phyloP scores from a whole-genome alignment of 2,888 invertebrate species.

The Byasa hedistus region DNA sequence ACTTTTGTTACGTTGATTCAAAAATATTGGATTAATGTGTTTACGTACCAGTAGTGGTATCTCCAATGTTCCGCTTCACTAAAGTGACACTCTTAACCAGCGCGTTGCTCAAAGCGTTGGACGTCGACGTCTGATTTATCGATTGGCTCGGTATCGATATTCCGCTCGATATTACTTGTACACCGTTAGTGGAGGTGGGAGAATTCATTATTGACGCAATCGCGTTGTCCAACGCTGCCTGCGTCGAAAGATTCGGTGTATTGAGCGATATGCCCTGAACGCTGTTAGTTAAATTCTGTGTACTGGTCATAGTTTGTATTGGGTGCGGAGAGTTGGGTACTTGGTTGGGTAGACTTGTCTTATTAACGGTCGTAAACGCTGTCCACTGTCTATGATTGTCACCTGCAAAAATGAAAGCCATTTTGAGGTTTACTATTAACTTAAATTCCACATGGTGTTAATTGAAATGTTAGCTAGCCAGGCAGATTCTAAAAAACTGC shows the following conservation, averaged over 20 bases:
- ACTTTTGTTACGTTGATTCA: not conserved
- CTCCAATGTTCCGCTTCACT: constrained; percentile 64
- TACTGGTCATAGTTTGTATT: constrained; percentile 46
- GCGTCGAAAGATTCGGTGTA: constrained; percentile 56
- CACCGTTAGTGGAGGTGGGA: constrained; percentile 54
- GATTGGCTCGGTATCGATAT: constrained; percentile 50
- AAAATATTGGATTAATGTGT: not conserved
- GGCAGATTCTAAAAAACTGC: too few species aligned
- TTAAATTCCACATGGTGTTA: too few species aligned
- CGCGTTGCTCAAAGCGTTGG: constrained; percentile 50
- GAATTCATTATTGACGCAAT: constrained; percentile 71
- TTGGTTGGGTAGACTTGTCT: constrained; percentile 47
- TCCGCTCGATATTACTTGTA: constrained; percentile 69
- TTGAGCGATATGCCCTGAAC: constrained; percentile 69
- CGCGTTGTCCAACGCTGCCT: constrained; percentile 66
- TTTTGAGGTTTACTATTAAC: too few species aligned
- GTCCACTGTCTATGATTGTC: constrained; percentile 70
- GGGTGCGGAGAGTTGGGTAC: constrained; percentile 55
- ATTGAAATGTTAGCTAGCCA: too few species aligned
- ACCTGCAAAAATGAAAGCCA: constrained; percentile 45
- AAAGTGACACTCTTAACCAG: constrained; percentile 70
- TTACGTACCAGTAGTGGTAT: constrained; percentile 59
- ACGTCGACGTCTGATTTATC: constrained; percentile 44
- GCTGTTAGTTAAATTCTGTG: constrained; percentile 64
- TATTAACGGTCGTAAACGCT: constrained; percentile 58